Base-by-base conservation (phyloP, 1,140 invertebrate genomes). In the Drosophila kepulauana region DNA sequence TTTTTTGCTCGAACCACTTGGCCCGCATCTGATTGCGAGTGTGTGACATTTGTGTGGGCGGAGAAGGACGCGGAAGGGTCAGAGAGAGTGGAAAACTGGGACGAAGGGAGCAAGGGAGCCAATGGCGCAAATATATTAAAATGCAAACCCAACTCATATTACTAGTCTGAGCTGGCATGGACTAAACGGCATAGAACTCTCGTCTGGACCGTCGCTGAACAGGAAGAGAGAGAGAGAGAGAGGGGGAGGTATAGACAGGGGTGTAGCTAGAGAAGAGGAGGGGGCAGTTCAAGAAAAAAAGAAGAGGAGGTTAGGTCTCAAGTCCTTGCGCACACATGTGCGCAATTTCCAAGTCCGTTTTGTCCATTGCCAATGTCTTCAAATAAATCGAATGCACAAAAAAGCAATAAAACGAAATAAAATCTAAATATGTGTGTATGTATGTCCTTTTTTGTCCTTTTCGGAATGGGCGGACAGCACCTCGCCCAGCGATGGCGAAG, bases 341-440 rank as follows among this genome's bases (percentile, higher is more conserved):
- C 85, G 85, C 85, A 89, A 89, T 89, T 89, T 89, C 85, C 81
- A 89, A 89, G 85, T 85, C 86, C 81, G 79, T 85, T 89, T 81
- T 74, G 85, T 62, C 78, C 85, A 89, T 89, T 79, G 61, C 64
- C 78, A 81, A 85, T 78, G 85, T 79, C 81, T 82, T 75, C 85
- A 71, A 89, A 89, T 89, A 89, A 89, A 89, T 89, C 85, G 85
- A 89, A 89, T 89, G 85, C 85, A 89, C 85, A 89, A 85, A 89
- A 89, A 89, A 85, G 85, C 85, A 89, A 89, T 89, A 89, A 89
- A 89, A 89, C 75, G 86, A 89, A 89, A 89, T 89, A 89, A 89
- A 89, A 89, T 89, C 85, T 89, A 89, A 89, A 89, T 89, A 89
- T 81, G 82, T 87, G 70, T 67, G 67, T 61, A 59, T 58, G 56